Conservation (phyloP, 2,113 vertebrate species). For the Tyrannus savana region DNA sequence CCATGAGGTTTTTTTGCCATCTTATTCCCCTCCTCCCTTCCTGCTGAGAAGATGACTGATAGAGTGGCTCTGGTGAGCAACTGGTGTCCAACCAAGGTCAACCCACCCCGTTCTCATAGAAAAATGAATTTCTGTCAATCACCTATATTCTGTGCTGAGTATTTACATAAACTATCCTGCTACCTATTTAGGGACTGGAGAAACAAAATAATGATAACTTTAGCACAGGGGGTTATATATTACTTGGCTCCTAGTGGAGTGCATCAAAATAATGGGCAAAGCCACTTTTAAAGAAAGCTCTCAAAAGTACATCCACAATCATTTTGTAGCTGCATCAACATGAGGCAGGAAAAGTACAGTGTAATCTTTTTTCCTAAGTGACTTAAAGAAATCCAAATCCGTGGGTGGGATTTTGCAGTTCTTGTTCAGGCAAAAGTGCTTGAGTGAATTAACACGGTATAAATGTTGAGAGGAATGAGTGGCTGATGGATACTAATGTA, state of each 20-base stretch:
- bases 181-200: neutral
- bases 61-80: neutral
- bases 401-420: neutral
- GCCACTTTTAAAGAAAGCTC: neutral
- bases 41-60: neutral
- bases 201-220: neutral
- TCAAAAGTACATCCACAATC: neutral
- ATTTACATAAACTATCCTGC: neutral
- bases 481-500: neutral
- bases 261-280: neutral
- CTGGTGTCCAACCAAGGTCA: neutral
- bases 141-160: rapidly evolving
- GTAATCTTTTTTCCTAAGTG: neutral
- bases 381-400: neutral
- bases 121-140: neutral
- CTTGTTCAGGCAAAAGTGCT: neutral
- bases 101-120: rapidly evolving
- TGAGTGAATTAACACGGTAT: neutral
- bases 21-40: neutral
- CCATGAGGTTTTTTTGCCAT: neutral
- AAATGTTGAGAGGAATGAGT: neutral
- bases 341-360: rapidly evolving
- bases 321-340: neutral
- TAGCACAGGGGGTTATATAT: neutral
- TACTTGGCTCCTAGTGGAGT: rapidly evolving